A percentile compares a stretch with the other conserved stretches of the same genome.
Evolutionary conservation across 35 echinoderm and acorn worm species (phyloP).

Genomic region (Ptychodera flava): DNA sequence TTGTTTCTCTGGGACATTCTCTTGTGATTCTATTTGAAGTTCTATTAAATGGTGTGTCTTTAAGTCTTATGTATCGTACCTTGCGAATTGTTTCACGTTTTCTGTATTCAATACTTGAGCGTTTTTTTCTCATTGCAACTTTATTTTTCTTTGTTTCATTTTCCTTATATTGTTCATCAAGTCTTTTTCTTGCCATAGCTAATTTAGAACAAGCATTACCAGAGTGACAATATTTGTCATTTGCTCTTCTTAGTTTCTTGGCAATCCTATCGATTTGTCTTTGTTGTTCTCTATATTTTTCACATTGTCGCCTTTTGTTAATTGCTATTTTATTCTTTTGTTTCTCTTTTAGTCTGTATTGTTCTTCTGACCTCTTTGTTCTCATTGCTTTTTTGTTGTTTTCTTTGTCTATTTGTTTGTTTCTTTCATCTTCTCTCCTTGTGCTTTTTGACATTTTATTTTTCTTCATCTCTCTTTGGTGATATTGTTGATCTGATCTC

Average conservation of each 20-base stretch:
- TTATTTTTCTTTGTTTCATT: not conserved
- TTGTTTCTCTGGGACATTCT: not conserved
- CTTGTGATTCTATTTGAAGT: not conserved
- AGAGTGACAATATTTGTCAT: not conserved
- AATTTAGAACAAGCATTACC: not conserved
- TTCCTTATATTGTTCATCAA: not conserved
- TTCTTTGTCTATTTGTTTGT: slow-evolving; percentile 9
- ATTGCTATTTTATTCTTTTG: not conserved
- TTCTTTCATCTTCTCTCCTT: not conserved
- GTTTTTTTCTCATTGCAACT: slow-evolving; percentile 8
- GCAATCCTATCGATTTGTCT: not conserved
- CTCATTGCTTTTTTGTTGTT: not conserved
- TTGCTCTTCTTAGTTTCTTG: not conserved
- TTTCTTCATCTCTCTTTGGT: not conserved
- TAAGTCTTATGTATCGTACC: too few species aligned
- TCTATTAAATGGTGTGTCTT: not conserved
- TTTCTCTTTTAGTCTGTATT: slow-evolving; percentile 5
- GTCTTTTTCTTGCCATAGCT: not conserved
- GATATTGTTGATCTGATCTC: not conserved
- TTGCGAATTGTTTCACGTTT: too few species aligned
- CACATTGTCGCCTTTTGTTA: not conserved
- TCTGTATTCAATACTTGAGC: not conserved
- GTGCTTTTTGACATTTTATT: not conserved
- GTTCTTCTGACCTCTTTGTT: not conserved
- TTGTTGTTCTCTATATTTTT: not conserved